phyloP scores from a whole-genome alignment of 1,140 invertebrate genomes.

The Nixonia krombeini region DNA sequence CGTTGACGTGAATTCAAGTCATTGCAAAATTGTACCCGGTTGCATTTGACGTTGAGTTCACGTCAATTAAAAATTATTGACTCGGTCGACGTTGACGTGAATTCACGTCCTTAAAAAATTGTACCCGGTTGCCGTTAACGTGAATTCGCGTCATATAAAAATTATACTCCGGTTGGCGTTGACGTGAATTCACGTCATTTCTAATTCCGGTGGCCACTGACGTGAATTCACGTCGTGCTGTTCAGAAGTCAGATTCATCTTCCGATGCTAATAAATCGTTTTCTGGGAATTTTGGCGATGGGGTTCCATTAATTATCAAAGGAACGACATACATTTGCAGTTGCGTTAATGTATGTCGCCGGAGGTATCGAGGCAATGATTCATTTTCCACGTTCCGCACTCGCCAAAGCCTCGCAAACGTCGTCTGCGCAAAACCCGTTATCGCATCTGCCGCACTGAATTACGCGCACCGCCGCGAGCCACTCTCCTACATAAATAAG shows the following conservation, averaged over 20 bases:
- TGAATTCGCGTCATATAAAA: too few relatives aligned
- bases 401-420: constrained; percentile 34
- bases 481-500: constrained; percentile 26
- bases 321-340: constrained; percentile 27
- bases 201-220: too few relatives aligned
- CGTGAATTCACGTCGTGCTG: constrained; percentile 28
- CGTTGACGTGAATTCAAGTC: too few relatives aligned
- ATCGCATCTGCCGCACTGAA: constrained; percentile 40
- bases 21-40: too few relatives aligned
- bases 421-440: constrained; percentile 43
- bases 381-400: constrained; percentile 33
- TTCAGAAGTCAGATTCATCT: constrained; percentile 17
- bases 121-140: too few relatives aligned
- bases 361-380: constrained; percentile 41
- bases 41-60: too few relatives aligned
- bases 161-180: too few relatives aligned
- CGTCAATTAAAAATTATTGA: too few relatives aligned
- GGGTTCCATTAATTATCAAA: constrained; percentile 26
- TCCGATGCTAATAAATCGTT: too few relatives aligned
- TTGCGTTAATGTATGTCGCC: constrained; percentile 47
- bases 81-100: too few relatives aligned
- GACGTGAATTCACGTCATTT: too few relatives aligned
- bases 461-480: constrained; percentile 36
- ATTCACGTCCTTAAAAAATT: too few relatives aligned
- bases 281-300: constrained; percentile 34